phyloP scores from a whole-genome alignment of 2,113 vertebrate species.

The Passer montanus region DNA sequence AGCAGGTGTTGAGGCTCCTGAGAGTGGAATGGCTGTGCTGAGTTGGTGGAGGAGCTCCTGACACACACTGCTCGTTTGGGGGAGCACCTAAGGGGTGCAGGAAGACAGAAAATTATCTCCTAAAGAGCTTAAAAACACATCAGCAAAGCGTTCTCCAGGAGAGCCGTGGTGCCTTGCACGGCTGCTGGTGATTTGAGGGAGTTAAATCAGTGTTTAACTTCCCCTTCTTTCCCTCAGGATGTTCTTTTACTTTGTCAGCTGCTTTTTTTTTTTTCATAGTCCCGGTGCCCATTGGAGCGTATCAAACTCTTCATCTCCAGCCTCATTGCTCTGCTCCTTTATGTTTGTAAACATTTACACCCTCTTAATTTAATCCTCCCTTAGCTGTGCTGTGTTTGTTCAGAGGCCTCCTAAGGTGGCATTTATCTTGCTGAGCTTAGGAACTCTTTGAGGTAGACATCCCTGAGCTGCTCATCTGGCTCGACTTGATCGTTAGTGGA shows the following conservation, averaged over 20 bases:
- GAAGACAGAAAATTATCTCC: neutral
- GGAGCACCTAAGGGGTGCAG: neutral
- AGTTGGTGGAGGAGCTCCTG: neutral
- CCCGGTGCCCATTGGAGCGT: neutral
- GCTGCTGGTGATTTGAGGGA: neutral
- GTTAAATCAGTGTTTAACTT: neutral
- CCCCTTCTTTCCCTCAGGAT: neutral
- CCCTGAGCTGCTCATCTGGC: neutral
- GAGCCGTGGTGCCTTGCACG: neutral
- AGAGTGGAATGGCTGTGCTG: neutral
- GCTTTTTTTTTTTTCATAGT: neutral
- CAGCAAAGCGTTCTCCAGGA: neutral
- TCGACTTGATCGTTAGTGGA: neutral
- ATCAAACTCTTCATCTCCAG: neutral
- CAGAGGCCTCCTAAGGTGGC: slow-evolving; percentile 11
- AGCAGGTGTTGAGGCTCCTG: neutral
- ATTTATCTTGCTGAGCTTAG: neutral
- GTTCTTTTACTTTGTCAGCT: slow-evolving; percentile 1
- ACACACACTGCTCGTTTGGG: accelerated
- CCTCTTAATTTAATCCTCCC: slow-evolving; percentile 19
- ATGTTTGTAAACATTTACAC: slow-evolving; percentile 40
- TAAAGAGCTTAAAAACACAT: neutral
- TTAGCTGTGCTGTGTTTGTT: neutral
- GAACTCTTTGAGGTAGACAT: neutral
- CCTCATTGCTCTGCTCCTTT: neutral